Base-by-base conservation (phyloP, 1,140 invertebrate genomes). In the Philopotamus ludificatus region DNA sequence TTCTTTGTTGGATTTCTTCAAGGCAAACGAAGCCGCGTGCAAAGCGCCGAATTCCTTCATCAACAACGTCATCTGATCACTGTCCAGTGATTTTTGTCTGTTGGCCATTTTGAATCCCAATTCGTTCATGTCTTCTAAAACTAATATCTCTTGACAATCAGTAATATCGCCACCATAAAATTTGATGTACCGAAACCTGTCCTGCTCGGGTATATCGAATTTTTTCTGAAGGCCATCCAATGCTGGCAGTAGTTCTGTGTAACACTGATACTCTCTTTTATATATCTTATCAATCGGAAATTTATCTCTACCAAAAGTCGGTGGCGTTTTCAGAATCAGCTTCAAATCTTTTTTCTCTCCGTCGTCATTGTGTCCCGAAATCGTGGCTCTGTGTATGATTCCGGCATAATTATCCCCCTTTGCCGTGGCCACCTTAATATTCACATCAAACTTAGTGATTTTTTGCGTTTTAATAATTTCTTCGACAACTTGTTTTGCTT, bases 21-120 rank as follows among this genome's bases (percentile, higher is more conserved):
- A 12, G n/a, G 45, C 45, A 47, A 66, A 70, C 4, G 77, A 75
- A 0, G 74, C 28, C 0, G 83, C 83, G 66, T 85, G 84, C 67
- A 83, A 83, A n/a, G 79, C 78, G 0, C 82, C 84, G 15, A 85
- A 68, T n/a, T 78, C 77, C 21, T 79, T 79, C 0, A 85, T 73
- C 0, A 81, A 78, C 2, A 74, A 62, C 18, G 77, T 77, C 1
- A 82, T 72, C 55, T 81, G 79, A 1, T 78, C 72, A 8, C 79
- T 67, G 42, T 82, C 72, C 1, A 86, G 66, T 1, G 82, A 82
- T 57, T 76, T 73, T 18, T 76, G 71, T 50, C 83, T 74, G 68
- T 85, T 80, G 1, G 72, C 76, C 78, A 84, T 84, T 9, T 73
- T 73, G 63, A 81, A 86, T 1, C 79, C 82, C n/a, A 71, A 72